These are phyloP conservation scores for Callorhinus ursinus DNA, from an alignment of 2,113 vertebrate genomes.

Conservation along the genomic window DNA sequence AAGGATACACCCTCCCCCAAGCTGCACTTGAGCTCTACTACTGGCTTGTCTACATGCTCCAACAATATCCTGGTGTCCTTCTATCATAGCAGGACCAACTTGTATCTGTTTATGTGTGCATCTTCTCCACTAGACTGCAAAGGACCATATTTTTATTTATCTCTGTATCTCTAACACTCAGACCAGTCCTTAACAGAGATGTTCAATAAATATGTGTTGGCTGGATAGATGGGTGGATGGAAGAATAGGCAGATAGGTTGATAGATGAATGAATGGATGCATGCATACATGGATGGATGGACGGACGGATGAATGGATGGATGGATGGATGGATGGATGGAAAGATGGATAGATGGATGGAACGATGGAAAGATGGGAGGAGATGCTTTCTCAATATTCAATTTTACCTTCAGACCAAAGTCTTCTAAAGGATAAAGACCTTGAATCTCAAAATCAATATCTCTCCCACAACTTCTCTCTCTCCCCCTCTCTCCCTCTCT, in stretches of 20 bases:
- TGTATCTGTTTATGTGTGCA: neutral
- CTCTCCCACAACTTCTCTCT: neutral
- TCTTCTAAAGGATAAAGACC: neutral
- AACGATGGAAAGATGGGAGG: neutral
- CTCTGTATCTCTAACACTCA: neutral
- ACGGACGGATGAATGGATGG: neutral
- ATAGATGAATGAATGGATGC: neutral
- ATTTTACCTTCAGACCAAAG: slow-evolving; percentile 41
- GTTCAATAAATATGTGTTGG: neutral
- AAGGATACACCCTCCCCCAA: neutral
- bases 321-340: too few species aligned
- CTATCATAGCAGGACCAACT: neutral
- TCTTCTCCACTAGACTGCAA: neutral
- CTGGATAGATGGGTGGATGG: neutral
- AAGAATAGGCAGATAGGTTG: neutral
- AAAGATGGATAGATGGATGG: too few species aligned
- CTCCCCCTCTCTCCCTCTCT: neutral
- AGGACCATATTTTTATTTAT: neutral
- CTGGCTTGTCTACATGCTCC: neutral
- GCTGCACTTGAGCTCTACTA: neutral
- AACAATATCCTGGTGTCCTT: neutral
- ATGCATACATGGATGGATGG: too few species aligned
- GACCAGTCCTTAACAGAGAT: neutral
- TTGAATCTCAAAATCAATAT: neutral
- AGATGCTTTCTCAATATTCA: neutral